Percentiles rank a stretch among this genome's conserved stretches.
phyloP scores from a whole-genome alignment of 2,113 vertebrate species.

The Perognathus longimembris region DNA sequence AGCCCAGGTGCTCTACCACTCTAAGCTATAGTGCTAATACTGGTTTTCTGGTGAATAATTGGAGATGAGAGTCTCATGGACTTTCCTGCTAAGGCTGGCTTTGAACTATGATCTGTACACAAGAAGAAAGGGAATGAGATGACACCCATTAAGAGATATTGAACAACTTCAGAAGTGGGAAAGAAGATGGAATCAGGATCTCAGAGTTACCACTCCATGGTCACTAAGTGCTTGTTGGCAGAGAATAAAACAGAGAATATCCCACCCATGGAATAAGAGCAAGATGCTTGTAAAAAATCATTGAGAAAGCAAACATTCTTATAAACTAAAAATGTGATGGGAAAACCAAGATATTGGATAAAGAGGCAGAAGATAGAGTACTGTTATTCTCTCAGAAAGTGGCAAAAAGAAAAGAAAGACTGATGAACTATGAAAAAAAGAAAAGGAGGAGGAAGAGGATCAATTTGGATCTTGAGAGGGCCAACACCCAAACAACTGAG shows the following conservation, averaged over 20 bases:
- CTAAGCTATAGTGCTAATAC: too few relatives aligned
- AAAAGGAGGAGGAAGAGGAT: neutral
- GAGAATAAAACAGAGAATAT: neutral
- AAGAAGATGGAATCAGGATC: neutral
- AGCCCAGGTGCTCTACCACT: too few relatives aligned
- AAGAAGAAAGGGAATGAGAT: neutral
- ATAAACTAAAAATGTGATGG: neutral
- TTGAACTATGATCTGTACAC: neutral
- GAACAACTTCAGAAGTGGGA: neutral
- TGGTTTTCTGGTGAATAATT: too few relatives aligned
- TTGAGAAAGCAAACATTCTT: neutral
- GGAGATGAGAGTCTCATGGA: too few relatives aligned
- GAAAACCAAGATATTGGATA: neutral
- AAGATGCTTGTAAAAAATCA: neutral
- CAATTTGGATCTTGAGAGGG: neutral
- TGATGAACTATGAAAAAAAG: neutral
- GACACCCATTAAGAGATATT: neutral
- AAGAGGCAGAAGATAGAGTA: neutral
- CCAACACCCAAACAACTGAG: neutral
- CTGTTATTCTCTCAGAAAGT: neutral
- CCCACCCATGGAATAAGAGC: neutral
- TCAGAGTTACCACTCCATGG: neutral
- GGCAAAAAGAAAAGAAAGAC: neutral
- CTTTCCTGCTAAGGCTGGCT: too few relatives aligned
- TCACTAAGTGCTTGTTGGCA: neutral